Percentiles rank a stretch among this genome's conserved stretches.
phyloP scores from a whole-genome alignment of 2,797 vertebrate genomes.

The Helicolenus hilgendorfi region DNA sequence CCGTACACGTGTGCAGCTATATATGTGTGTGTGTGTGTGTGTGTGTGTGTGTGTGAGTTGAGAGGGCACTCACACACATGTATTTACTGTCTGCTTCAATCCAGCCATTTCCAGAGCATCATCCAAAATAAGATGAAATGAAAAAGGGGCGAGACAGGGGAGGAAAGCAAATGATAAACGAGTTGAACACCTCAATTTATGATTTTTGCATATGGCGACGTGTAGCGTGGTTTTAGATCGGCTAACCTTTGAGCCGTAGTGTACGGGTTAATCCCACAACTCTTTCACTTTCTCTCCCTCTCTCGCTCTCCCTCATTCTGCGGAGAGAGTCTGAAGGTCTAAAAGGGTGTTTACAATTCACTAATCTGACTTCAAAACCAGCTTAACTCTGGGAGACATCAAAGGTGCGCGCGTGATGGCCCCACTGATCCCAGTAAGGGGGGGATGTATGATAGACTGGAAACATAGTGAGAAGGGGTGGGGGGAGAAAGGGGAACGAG shows the following conservation, averaged over 20 bases:
- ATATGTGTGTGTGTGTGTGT: slow-evolving; percentile 39
- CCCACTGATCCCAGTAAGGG: slow-evolving; percentile 88
- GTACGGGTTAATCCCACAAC: slow-evolving; percentile 81
- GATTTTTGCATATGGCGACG: slow-evolving; percentile 51
- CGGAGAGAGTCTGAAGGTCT: slow-evolving; percentile 84
- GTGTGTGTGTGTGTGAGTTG: slow-evolving; percentile 39
- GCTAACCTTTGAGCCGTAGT: slow-evolving; percentile 77
- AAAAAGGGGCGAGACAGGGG: slow-evolving; percentile 25
- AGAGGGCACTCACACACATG: slow-evolving; percentile 67
- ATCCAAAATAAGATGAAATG: slow-evolving; percentile 39
- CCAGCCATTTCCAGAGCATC: slow-evolving; percentile 50
- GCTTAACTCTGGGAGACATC: slow-evolving; percentile 90
- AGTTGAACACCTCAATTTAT: slow-evolving; percentile 52
- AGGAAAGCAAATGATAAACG: slow-evolving; percentile 40
- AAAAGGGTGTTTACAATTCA: slow-evolving; percentile 89
- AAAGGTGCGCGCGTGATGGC: slow-evolving; percentile 89
- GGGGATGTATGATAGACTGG: slow-evolving; percentile 89
- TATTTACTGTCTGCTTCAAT: slow-evolving; percentile 72
- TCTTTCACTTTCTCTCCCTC: slow-evolving; percentile 77
- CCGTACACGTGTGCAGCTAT: slow-evolving; percentile 66
- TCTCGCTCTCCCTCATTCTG: slow-evolving; percentile 71
- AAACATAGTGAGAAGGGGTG: slow-evolving; percentile 77
- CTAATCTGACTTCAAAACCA: slow-evolving; percentile 90
- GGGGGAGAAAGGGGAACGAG: slow-evolving; percentile 50
- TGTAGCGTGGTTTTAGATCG: slow-evolving; percentile 50